phyloP scores from a whole-genome alignment of 2,113 vertebrate species.

The Catagonus wagneri region DNA sequence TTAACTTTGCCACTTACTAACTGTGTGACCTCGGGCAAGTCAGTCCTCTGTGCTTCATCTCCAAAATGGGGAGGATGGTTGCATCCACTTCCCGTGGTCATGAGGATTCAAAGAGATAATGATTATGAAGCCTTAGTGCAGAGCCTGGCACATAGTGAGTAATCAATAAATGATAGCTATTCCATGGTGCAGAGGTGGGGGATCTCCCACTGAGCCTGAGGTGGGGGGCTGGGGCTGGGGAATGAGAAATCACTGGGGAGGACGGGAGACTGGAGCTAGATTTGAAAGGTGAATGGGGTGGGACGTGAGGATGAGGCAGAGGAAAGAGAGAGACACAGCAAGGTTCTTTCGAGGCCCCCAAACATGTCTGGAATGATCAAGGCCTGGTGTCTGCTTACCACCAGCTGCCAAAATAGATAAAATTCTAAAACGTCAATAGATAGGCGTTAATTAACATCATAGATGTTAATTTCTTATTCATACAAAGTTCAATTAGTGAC shows the following conservation, averaged over 20 bases:
- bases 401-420: neutral
- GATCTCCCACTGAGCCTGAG: neutral
- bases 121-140: neutral
- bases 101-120: neutral
- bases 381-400: slow-evolving; percentile 11
- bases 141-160: neutral
- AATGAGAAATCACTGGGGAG: neutral
- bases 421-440: slow-evolving; percentile 10
- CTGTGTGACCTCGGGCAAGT: neutral
- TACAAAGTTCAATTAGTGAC: neutral
- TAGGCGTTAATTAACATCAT: neutral
- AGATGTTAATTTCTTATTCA: neutral
- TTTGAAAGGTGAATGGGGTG: neutral
- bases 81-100: neutral
- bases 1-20: neutral
- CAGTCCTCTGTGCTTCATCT: neutral
- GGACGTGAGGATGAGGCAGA: neutral
- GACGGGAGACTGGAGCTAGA: neutral
- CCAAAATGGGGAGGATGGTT: slow-evolving; percentile 3
- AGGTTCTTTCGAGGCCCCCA: neutral
- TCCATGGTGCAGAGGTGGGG: neutral
- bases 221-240: neutral
- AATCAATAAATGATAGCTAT: neutral
- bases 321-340: neutral
- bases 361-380: neutral